Percentiles rank a stretch among this genome's conserved stretches.
These are phyloP conservation scores for Sebastiscus albofasciatus DNA, from an alignment of 2,797 vertebrate species.

Conservation along the genomic window DNA sequence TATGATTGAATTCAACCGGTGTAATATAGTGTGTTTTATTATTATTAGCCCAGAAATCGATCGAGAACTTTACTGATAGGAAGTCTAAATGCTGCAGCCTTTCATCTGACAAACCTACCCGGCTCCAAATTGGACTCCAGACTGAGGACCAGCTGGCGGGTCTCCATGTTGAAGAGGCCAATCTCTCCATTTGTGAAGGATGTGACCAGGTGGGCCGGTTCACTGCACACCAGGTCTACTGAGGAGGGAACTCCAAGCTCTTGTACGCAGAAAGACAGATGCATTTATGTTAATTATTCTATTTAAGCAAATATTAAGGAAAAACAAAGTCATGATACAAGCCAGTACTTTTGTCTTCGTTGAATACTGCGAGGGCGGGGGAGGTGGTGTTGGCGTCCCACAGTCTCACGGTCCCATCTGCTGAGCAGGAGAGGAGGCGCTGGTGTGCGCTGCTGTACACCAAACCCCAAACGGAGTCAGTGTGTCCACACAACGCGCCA, in stretches of 20 bases:
- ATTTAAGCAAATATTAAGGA: background rate
- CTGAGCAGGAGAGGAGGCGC: constrained; percentile 94
- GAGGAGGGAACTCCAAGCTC: constrained; percentile 95
- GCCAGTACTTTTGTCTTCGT: constrained; percentile 90
- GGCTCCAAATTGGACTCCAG: constrained; percentile 89
- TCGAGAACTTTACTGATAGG: background rate
- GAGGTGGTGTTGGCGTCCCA: constrained; percentile 92
- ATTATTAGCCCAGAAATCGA: background rate
- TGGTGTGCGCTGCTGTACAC: constrained; percentile 94
- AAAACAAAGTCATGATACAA: background rate
- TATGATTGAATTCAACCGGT: background rate
- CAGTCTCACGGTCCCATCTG: constrained; percentile 93
- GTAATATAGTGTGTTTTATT: background rate
- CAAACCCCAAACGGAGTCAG: constrained; percentile 94
- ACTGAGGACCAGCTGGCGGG: constrained; percentile 91
- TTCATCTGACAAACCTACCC: constrained; percentile 75
- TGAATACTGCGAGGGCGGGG: constrained; percentile 92
- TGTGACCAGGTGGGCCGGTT: constrained; percentile 94
- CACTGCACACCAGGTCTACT: constrained; percentile 96
- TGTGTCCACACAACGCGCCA: constrained; percentile 92
- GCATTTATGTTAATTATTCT: background rate
- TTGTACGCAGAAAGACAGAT: constrained; percentile 47
- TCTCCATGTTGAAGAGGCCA: constrained; percentile 98
- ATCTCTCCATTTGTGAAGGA: constrained; percentile 93
- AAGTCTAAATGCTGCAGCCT: background rate